Base-by-base conservation (phyloP, 37 sponge, comb jelly and placozoan genomes). In the Hormiphora californensis region DNA sequence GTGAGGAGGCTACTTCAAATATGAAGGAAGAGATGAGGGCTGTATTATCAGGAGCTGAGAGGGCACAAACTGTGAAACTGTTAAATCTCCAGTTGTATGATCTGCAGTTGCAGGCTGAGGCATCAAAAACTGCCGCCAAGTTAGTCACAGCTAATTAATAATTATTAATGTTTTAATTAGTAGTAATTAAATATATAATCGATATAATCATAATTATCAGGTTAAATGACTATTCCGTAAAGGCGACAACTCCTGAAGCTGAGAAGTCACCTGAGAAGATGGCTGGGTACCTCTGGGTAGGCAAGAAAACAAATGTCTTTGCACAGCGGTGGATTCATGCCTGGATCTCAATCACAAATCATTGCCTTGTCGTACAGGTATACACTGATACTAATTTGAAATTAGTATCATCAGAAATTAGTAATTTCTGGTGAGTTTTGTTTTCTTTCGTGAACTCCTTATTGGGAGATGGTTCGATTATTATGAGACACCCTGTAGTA, bases 31-130 rank as follows among this genome's bases (percentile, higher is more conserved):
- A 73, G n/a, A 43, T 73, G 46, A 43, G 81, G 28, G 9, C 27
- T 1, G 81, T 73, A 3, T 22, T 73, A 0, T 43, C 81, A 41
- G 46, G 81, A 5, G 41, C 81, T n/a, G 81, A 73, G 44, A 43
- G 81, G 1, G 81, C 46, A n/a, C 81, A 73, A 46, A 73, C 81
- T 3, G 17, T 73, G 36, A 73, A 73, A 73, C 81, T 73, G 0
- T 46, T 73, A 5, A 73, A 73, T 28, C 35, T 73, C 4, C 81
- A 73, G 44, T 46, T 73, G 27, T 73, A 73, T 46, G 81, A 73
- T 40, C 81, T 73, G 81, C 81, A 73, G 46, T 43, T 73, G 81
- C 40, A 73, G 39, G 81, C 40, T 23, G 81, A 73, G 22, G 81
- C 81, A 4, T 43, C 81, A 21, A 73, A 73, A 73, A 73, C 81